Conservation (phyloP, 2,888 invertebrate species). For the Drosophila kanekoi region DNA sequence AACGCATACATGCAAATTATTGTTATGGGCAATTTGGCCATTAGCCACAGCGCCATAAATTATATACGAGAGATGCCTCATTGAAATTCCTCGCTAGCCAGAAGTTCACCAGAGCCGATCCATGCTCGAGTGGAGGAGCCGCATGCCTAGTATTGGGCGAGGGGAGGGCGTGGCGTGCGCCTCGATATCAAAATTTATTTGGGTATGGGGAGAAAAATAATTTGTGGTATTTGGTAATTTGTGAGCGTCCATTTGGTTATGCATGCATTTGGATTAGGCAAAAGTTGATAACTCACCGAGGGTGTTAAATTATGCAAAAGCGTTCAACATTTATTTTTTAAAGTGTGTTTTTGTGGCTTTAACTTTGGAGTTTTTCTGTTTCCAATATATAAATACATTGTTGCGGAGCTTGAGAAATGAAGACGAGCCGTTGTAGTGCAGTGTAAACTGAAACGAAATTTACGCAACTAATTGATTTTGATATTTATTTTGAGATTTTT, state of each 20-base stretch:
- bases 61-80: conserved; percentile 70
- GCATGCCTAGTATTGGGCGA: too few relatives aligned
- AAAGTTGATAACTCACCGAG: conserved; percentile 28
- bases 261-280: conserved; percentile 47
- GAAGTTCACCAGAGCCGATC: conserved; percentile 30
- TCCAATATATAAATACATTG: not conserved
- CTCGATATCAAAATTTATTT: conserved; percentile 45
- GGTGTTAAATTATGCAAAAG: conserved; percentile 39
- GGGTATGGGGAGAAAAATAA: conserved; percentile 27
- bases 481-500: conserved; percentile 71
- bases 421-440: not conserved
- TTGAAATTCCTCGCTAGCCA: conserved; percentile 68
- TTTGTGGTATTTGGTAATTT: conserved; percentile 57
- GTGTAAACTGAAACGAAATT: conserved; percentile 47
- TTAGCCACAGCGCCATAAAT: conserved; percentile 76
- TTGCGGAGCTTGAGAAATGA: too few relatives aligned
- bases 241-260: conserved; percentile 33
- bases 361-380: not conserved
- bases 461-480: conserved; percentile 80
- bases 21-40: conserved; percentile 73
- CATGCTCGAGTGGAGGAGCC: conserved; percentile 15
- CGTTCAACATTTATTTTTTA: conserved; percentile 21
- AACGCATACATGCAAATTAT: conserved; percentile 75
- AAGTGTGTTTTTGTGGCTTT: conserved; percentile 7
- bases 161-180: conserved; percentile 11